phyloP scores from a whole-genome alignment of 2,113 vertebrate species.

The Hippoglossus stenolepis region DNA sequence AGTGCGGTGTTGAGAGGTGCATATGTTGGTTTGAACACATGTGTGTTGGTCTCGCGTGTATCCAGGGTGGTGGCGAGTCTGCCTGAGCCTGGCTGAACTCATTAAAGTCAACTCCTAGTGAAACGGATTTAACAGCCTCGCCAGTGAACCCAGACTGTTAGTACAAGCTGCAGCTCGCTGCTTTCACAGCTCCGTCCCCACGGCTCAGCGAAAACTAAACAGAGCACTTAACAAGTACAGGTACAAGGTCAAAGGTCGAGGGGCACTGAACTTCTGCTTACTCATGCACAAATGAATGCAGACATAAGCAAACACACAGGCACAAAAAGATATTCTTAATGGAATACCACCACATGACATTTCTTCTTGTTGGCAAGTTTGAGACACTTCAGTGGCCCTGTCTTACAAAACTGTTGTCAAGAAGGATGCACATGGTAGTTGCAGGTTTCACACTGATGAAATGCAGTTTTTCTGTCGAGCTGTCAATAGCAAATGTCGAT shows the following conservation, averaged over 20 bases:
- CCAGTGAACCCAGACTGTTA: conserved; percentile 74
- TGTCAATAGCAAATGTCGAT: too few relatives aligned
- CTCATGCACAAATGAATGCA: conserved; percentile 46
- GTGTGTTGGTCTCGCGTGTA: conserved; percentile 41
- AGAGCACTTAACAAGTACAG: conserved; percentile 73
- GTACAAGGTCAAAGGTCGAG: conserved; percentile 65
- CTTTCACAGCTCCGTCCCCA: conserved; percentile 71
- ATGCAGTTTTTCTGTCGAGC: too few relatives aligned
- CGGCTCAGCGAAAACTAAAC: conserved; percentile 72
- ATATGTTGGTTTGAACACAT: conserved; percentile 25
- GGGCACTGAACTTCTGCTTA: conserved; percentile 63
- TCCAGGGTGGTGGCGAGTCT: conserved; percentile 47
- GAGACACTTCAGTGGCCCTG: too few relatives aligned
- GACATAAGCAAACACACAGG: conserved; percentile 55
- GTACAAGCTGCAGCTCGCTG: conserved; percentile 62
- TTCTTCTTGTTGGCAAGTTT: too few relatives aligned
- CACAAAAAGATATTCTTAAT: too few relatives aligned
- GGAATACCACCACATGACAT: too few relatives aligned
- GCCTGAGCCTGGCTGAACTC: conserved; percentile 57
- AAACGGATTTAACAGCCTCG: conserved; percentile 79
- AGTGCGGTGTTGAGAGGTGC: conserved; percentile 47
- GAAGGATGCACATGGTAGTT: too few relatives aligned
- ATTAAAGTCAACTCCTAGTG: conserved; percentile 76
- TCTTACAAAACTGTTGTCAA: too few relatives aligned
- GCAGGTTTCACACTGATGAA: too few relatives aligned